Percentiles rank a stretch among this genome's conserved stretches.
These are phyloP conservation scores for Calidris pugnax DNA, from an alignment of 2,113 vertebrate genomes.

Conservation along the genomic window DNA sequence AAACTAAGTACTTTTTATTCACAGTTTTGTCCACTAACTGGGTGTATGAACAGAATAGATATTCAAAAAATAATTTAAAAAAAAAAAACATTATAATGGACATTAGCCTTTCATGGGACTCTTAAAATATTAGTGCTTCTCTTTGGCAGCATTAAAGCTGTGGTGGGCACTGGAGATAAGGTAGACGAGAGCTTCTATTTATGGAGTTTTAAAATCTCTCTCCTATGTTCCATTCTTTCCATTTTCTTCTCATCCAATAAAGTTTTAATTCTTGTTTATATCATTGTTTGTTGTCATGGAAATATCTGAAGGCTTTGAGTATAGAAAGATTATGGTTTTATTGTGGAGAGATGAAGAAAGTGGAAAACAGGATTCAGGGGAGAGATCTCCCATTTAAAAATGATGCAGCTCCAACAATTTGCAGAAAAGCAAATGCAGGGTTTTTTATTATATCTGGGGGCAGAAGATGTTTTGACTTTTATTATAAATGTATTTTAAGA, in stretches of 20 bases:
- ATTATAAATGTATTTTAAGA: not conserved
- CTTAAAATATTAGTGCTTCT: not conserved
- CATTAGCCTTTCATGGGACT: not conserved
- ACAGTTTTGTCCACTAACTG: not conserved
- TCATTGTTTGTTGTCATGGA: slow-evolving; percentile 42
- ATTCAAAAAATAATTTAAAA: not conserved
- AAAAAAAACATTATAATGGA: not conserved
- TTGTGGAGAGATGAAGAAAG: not conserved
- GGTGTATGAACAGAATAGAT: not conserved
- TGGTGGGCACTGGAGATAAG: not conserved
- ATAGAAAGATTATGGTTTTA: slow-evolving; percentile 1
- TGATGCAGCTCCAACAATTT: not conserved
- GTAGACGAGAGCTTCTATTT: not conserved
- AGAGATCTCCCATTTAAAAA: not conserved
- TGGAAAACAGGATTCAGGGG: not conserved
- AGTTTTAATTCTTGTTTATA: slow-evolving; percentile 23
- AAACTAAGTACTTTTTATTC: not conserved
- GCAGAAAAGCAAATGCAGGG: not conserved
- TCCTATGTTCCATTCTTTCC: not conserved
- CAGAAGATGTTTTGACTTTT: not conserved
- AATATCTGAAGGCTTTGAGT: slow-evolving; percentile 12
- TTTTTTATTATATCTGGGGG: not conserved
- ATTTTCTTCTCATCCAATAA: not conserved
- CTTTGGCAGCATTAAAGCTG: not conserved
- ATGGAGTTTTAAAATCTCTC: not conserved